These are phyloP conservation scores for Oreochromis grahami DNA, from an alignment of 2,797 vertebrate species.

Conservation along the genomic window DNA sequence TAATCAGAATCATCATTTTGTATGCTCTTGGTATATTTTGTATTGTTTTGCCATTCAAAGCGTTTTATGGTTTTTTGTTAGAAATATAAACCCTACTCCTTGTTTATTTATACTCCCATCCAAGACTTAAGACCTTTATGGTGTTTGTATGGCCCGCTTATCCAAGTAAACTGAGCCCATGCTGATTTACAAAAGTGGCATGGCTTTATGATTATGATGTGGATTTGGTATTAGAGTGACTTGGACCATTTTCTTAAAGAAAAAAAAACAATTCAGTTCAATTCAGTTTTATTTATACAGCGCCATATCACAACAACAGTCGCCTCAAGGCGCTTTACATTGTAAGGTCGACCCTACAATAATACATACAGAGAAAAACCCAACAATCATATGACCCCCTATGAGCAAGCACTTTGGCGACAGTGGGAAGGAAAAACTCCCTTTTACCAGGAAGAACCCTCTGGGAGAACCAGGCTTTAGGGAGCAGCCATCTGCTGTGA, in stretches of 20 bases:
- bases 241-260: conserved; percentile 4
- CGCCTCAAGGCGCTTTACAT: neutral
- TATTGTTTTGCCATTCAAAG: neutral
- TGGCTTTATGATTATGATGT: neutral
- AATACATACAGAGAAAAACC: neutral
- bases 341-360: neutral
- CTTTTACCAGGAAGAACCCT: neutral
- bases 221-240: conserved; percentile 19
- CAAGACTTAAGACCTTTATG: neutral
- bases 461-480: neutral
- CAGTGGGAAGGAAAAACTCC: neutral
- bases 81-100: neutral
- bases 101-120: neutral
- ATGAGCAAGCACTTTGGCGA: neutral
- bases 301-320: neutral
- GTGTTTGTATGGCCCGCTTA: neutral
- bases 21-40: neutral
- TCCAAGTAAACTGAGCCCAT: neutral
- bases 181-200: neutral
- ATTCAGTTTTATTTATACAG: neutral
- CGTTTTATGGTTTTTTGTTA: neutral
- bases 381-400: neutral
- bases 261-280: neutral
- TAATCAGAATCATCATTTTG: neutral
- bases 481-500: neutral